These are phyloP conservation scores for Sarcophaga bullata DNA, from an alignment of 1,140 invertebrate species.

Conservation along the genomic window DNA sequence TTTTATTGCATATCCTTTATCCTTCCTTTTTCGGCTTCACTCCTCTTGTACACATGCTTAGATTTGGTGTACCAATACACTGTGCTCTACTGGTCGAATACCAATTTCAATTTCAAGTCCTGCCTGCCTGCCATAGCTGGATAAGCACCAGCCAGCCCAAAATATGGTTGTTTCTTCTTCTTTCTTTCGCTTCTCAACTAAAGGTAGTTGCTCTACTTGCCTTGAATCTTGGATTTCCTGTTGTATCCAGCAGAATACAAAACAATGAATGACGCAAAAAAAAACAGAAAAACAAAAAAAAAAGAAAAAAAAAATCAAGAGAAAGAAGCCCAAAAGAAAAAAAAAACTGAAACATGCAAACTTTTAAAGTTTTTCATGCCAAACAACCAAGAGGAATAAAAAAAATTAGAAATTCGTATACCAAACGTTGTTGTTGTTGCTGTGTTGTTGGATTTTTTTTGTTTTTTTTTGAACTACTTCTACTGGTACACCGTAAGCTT, in stretches of 20 bases:
- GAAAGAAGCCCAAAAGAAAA: background rate
- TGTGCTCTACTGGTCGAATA: too few species aligned
- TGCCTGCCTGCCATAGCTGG: too few species aligned
- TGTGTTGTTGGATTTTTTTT: background rate
- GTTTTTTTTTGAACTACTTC: background rate
- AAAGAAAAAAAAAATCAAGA: background rate
- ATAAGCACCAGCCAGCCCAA: background rate
- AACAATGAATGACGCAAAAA: background rate
- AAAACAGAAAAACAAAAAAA: background rate
- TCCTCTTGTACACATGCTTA: too few species aligned
- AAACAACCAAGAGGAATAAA: background rate
- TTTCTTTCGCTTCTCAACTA: conserved; percentile 4
- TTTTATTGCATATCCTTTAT: conserved; percentile 1
- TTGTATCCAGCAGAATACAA: background rate
- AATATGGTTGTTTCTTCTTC: conserved; percentile 4
- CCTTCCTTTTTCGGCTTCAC: background rate
- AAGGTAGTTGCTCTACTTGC: conserved; percentile 17
- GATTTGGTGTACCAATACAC: too few species aligned
- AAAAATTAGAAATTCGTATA: background rate
- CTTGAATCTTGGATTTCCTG: conserved; percentile 23
- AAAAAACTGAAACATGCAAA: conserved; percentile 1
- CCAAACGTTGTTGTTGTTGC: too few species aligned
- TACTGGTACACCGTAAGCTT: background rate
- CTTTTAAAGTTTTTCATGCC: background rate
- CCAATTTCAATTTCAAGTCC: too few species aligned